Percentiles rank a stretch among this genome's conserved stretches.
These are phyloP conservation scores for Lerema accius DNA, from an alignment of 1,140 invertebrate genomes.

Conservation along the genomic window DNA sequence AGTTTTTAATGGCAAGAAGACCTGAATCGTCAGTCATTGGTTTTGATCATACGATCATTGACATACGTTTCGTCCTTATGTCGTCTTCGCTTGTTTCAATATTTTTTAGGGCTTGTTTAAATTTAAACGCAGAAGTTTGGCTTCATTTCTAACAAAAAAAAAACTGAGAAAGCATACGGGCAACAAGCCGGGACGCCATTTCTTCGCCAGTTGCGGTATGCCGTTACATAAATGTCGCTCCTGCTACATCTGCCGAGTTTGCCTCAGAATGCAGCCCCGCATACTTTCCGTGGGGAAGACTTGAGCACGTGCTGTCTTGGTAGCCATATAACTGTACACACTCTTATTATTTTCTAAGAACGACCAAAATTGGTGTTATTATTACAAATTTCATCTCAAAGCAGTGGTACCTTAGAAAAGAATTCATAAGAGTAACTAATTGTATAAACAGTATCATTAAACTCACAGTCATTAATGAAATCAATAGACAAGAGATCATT, in stretches of 20 bases:
- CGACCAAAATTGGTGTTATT: not conserved
- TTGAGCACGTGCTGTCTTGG: slow-evolving; percentile 48
- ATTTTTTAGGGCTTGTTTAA: not conserved
- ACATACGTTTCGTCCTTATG: no score
- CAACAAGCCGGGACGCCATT: slow-evolving; percentile 20
- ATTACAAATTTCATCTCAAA: not conserved
- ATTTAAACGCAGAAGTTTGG: slow-evolving; percentile 10
- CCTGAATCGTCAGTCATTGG: no score
- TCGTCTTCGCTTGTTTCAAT: not conserved
- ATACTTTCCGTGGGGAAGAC: slow-evolving; percentile 45
- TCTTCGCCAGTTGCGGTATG: slow-evolving; percentile 43
- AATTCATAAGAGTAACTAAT: no score
- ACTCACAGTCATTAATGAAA: no score
- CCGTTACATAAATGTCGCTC: slow-evolving; percentile 42
- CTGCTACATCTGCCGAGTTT: slow-evolving; percentile 50
- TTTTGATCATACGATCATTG: no score
- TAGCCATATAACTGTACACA: slow-evolving; percentile 9
- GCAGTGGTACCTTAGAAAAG: no score
- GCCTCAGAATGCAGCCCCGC: slow-evolving; percentile 45
- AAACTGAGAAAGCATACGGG: slow-evolving; percentile 31
- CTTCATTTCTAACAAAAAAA: slow-evolving; percentile 25
- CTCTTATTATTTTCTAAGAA: slow-evolving; percentile 4
- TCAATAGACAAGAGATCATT: not conserved
- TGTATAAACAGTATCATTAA: no score
- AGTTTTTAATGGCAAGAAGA: no score